phyloP scores from a whole-genome alignment of 1,140 invertebrate species.

The Trachelipus rathkii region DNA sequence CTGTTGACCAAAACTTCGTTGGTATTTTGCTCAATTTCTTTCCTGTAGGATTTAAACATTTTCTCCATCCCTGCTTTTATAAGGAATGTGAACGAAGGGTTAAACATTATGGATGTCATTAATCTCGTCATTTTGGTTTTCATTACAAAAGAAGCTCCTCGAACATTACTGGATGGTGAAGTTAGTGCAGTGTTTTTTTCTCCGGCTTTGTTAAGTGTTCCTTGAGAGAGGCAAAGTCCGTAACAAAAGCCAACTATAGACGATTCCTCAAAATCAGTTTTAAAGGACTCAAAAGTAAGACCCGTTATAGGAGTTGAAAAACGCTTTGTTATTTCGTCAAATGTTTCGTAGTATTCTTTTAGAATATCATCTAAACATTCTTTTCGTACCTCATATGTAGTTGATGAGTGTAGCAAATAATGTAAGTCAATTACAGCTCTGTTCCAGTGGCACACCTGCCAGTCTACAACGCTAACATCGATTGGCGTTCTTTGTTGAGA shows the following conservation, averaged over 20 bases:
- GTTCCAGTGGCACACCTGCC: constrained; percentile 16
- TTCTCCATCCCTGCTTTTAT: not conserved
- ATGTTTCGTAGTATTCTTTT: not conserved
- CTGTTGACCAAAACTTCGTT: not conserved
- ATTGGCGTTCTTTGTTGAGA: too few species aligned
- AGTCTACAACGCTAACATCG: constrained; percentile 18
- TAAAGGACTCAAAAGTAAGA: not conserved
- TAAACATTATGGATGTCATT: not conserved
- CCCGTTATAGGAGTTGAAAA: not conserved
- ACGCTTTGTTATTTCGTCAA: not conserved
- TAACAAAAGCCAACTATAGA: not conserved
- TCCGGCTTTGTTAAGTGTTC: not conserved
- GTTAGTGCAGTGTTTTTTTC: not conserved
- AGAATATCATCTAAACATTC: constrained; percentile 5
- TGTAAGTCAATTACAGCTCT: constrained; percentile 17
- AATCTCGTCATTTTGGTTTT: not conserved
- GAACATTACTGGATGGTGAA: not conserved
- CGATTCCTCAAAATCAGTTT: not conserved
- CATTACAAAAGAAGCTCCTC: not conserved
- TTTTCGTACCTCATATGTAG: constrained; percentile 6
- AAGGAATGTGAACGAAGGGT: not conserved
- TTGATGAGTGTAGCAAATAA: constrained; percentile 18
- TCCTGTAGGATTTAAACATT: not conserved
- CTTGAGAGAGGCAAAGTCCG: constrained; percentile 1
- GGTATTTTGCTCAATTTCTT: not conserved